Percentiles rank a stretch among this genome's conserved stretches.
Evolutionary conservation across 2,888 invertebrate genomes (phyloP).

Genomic region (Drosophila setosimentum): DNA sequence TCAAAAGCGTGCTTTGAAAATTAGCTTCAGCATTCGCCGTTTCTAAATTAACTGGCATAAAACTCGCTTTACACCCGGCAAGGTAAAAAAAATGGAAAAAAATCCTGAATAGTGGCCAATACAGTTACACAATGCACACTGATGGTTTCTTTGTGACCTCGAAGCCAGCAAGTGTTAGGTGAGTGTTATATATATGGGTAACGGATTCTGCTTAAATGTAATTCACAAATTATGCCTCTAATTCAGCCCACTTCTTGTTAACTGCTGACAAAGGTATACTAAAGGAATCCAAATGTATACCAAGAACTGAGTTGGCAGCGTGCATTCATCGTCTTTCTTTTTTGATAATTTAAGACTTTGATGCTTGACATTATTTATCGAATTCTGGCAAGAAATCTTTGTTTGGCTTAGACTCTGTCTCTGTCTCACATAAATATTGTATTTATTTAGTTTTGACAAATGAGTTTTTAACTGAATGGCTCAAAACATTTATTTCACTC

Average conservation of each 20-base stretch:
- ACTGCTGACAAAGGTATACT: neutral
- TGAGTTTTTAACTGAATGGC: neutral
- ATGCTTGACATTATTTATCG: neutral
- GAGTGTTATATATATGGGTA: neutral
- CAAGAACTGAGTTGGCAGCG: neutral
- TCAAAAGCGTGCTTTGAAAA: conserved; percentile 66
- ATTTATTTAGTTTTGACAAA: neutral
- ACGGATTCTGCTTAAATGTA: neutral
- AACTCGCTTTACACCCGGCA: conserved; percentile 27
- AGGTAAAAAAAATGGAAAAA: conserved; percentile 1
- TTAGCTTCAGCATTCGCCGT: conserved; percentile 45
- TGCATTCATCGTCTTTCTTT: neutral
- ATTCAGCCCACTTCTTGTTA: neutral
- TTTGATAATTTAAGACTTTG: neutral
- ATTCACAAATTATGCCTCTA: conserved; percentile 11
- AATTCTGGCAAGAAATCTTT: neutral
- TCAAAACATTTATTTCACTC: neutral
- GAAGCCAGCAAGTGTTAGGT: neutral
- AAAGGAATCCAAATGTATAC: neutral
- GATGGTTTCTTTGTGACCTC: conserved; percentile 8
- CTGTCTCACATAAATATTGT: neutral
- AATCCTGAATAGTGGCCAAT: conserved; percentile 11
- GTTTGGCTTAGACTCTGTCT: neutral
- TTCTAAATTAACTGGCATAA: conserved; percentile 33
- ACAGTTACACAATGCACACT: conserved; percentile 15